Percentiles rank a stretch among this genome's conserved stretches.
phyloP scores from a whole-genome alignment of 2,797 vertebrate species.

The Manis crassicaudata region DNA sequence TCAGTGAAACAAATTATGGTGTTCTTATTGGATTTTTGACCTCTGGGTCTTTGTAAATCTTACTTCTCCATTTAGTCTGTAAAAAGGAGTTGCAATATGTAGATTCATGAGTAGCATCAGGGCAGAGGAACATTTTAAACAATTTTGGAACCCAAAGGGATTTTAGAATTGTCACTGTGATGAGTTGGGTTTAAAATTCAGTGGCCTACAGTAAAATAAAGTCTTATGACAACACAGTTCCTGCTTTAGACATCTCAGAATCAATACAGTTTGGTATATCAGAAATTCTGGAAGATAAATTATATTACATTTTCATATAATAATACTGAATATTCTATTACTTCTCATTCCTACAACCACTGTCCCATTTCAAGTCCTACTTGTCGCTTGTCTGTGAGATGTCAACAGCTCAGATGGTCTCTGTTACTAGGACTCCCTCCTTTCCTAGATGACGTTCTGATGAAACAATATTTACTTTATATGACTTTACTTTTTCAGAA shows the following conservation, averaged over 20 bases:
- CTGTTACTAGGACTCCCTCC: not conserved
- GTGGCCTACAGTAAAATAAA: conserved; percentile 48
- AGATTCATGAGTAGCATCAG: conserved; percentile 32
- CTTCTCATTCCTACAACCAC: not conserved
- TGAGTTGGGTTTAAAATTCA: not conserved
- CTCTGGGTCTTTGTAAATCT: conserved; percentile 53
- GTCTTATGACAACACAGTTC: not conserved
- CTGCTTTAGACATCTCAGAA: not conserved
- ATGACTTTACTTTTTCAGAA: not conserved
- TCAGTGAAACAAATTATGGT: conserved; percentile 61
- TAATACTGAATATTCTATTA: not conserved
- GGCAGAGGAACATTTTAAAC: conserved; percentile 23
- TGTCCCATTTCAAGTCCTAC: not conserved
- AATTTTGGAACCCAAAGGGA: not conserved
- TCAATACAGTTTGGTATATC: not conserved
- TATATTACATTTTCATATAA: not conserved
- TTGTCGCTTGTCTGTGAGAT: not conserved
- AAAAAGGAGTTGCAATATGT: conserved; percentile 39
- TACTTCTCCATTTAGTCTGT: conserved; percentile 64
- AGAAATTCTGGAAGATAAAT: not conserved
- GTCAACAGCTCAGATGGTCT: not conserved
- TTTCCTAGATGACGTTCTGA: not conserved
- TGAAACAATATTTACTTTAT: not conserved
- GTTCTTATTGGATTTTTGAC: conserved; percentile 53
- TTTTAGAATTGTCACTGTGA: conserved; percentile 3